phyloP scores from a whole-genome alignment of 2,113 vertebrate species.

The Malurus alboscapulatus region DNA sequence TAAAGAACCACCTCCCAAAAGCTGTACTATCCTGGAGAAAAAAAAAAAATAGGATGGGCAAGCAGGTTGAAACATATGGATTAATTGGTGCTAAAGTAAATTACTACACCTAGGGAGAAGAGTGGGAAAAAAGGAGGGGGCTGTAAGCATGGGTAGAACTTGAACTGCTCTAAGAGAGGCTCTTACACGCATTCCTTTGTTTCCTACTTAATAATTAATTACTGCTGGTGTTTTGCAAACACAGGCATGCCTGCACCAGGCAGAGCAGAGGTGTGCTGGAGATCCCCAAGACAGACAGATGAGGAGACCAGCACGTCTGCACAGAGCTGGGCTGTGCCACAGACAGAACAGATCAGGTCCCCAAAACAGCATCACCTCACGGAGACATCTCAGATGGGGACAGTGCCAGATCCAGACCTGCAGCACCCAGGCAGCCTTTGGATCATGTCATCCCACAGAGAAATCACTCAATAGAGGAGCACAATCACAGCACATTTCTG shows the following conservation, averaged over 20 bases:
- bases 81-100: not conserved
- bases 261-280: not conserved
- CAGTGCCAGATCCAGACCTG: not conserved
- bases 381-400: not conserved
- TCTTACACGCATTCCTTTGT: not conserved
- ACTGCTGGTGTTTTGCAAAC: not conserved
- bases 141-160: not conserved
- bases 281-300: not conserved
- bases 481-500: not conserved
- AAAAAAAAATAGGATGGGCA: not conserved
- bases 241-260: not conserved
- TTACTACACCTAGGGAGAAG: not conserved
- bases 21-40: not conserved
- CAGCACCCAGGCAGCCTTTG: not conserved
- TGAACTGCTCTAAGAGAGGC: not conserved
- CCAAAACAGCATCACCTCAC: not conserved
- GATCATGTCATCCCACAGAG: not conserved
- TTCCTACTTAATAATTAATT: not conserved
- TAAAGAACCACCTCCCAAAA: not conserved
- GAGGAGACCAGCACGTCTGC: not conserved
- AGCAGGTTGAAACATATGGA: not conserved
- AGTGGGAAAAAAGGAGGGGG: not conserved
- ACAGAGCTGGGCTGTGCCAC: not conserved
- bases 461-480: not conserved
- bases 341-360: not conserved